Conservation (phyloP, 2,113 vertebrate species). For the Atractosteus spatula region DNA sequence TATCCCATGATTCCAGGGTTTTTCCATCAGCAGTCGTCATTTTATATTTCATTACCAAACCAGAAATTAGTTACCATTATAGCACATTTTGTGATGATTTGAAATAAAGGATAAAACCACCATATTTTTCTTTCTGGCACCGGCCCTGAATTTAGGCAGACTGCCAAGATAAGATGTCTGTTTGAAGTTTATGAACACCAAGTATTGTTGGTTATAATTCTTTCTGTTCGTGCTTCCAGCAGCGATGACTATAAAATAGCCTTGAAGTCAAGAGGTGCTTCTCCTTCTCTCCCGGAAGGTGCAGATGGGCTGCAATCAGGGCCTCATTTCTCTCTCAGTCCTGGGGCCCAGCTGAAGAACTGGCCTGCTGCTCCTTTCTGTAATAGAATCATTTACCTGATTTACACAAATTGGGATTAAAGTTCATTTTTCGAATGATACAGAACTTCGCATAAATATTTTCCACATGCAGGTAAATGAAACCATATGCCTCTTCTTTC, state of each 20-base stretch:
- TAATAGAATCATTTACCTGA: not conserved
- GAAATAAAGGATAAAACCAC: no score
- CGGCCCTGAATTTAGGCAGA: not conserved
- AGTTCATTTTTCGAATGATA: not conserved
- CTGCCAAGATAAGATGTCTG: not conserved
- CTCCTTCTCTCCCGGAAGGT: not conserved
- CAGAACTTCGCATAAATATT: not conserved
- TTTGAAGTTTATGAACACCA: not conserved
- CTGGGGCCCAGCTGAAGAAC: not conserved
- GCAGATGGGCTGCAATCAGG: not conserved
- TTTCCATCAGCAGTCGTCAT: no score
- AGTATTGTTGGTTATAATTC: not conserved
- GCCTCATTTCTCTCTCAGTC: not conserved
- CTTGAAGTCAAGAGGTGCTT: not conserved
- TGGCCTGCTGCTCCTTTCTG: no score
- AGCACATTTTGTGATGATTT: no score
- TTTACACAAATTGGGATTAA: not conserved
- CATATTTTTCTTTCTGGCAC: no score
- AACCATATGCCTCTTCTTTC: not conserved
- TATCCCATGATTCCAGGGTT: no score
- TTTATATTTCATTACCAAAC: no score
- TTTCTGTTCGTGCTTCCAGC: not conserved
- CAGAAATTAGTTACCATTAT: no score
- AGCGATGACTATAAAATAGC: not conserved
- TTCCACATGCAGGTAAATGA: slow-evolving; percentile 4